Percentiles rank a stretch among this genome's conserved stretches.
Conservation (phyloP, 2,797 vertebrate species). For the Notolabrus celidotus region DNA sequence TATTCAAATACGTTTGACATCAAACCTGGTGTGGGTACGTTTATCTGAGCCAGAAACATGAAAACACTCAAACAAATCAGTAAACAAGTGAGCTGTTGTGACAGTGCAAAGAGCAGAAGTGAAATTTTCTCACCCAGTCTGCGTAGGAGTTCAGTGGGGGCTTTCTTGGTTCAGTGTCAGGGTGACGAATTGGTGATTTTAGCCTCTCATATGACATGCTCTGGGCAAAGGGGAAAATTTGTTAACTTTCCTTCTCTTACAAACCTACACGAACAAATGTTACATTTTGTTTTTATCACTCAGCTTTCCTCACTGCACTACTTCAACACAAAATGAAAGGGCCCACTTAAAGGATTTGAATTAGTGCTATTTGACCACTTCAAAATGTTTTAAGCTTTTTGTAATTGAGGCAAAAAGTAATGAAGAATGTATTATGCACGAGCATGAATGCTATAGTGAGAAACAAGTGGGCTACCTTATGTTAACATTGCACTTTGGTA, state of each 20-base stretch:
- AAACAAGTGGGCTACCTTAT: neutral
- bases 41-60: neutral
- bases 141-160: constrained; percentile 36
- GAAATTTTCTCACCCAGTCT: constrained; percentile 21
- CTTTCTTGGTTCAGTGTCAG: constrained; percentile 30
- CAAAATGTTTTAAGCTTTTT: too few species aligned
- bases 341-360: neutral
- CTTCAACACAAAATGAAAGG: neutral
- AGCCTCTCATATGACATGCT: constrained; percentile 43
- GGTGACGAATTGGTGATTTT: constrained; percentile 42
- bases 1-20: neutral
- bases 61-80: neutral
- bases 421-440: too few species aligned
- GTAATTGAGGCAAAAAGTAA: too few species aligned
- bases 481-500: neutral
- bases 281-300: constrained; percentile 16
- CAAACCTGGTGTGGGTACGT: neutral
- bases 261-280: constrained; percentile 37
- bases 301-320: neutral
- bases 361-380: too few species aligned
- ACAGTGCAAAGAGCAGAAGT: constrained; percentile 1
- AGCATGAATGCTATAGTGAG: too few species aligned
- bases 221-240: constrained; percentile 58
- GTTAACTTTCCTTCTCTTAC: constrained; percentile 12
- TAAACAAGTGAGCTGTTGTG: constrained; percentile 31